Conservation (phyloP, 2,113 vertebrate species). For the Saimiri boliviensis region DNA sequence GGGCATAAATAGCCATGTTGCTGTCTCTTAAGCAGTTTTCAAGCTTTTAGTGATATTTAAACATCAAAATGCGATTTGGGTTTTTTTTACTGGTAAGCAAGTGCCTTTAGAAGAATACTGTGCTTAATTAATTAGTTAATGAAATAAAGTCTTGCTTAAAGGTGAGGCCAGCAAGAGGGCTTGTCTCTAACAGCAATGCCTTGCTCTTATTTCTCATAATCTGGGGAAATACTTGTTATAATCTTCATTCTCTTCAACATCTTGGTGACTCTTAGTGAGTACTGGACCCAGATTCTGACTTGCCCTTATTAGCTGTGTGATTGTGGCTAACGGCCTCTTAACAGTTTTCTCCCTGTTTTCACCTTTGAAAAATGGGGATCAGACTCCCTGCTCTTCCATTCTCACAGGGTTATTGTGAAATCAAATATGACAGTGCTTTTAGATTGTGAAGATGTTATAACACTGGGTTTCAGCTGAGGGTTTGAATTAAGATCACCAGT, state of each 20-base stretch:
- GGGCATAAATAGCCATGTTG: neutral
- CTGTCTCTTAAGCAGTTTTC: slow-evolving; percentile 31
- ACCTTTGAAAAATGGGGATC: neutral
- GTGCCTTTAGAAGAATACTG: neutral
- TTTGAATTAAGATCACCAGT: neutral
- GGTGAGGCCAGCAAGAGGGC: neutral
- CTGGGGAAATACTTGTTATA: neutral
- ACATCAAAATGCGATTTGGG: slow-evolving; percentile 46
- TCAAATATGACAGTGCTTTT: neutral
- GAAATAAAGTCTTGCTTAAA: neutral
- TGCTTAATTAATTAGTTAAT: neutral
- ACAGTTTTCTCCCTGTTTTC: neutral
- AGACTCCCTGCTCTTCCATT: neutral
- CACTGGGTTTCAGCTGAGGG: neutral
- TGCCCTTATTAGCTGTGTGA: neutral
- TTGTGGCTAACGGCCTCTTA: neutral
- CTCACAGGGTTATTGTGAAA: neutral
- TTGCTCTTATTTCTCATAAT: neutral
- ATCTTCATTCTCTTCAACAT: neutral
- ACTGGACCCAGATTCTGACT: neutral
- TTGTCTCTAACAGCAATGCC: neutral
- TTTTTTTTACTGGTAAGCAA: slow-evolving; percentile 54
- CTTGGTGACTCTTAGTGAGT: neutral
- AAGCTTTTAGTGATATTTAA: slow-evolving; percentile 40
- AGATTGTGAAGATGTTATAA: neutral